Evolutionary conservation across 2,888 invertebrate genomes (phyloP).

Genomic region (Eledona agricola): DNA sequence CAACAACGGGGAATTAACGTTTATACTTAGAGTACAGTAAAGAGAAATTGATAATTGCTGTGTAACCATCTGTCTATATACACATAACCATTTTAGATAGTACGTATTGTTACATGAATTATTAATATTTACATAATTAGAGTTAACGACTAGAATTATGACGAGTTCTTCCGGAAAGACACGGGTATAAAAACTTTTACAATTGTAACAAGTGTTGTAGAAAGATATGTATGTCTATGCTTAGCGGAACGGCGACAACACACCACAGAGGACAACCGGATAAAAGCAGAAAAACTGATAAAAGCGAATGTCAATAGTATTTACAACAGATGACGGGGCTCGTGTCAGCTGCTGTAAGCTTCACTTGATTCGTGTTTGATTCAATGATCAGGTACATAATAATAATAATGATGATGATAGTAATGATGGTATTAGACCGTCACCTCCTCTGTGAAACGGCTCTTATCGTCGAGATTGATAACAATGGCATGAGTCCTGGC

Average conservation of each 20-base stretch:
- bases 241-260: conserved; percentile 25
- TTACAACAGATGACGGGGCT: conserved; percentile 34
- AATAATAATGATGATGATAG: conserved; percentile 47
- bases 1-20: conserved; percentile 24
- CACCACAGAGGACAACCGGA: conserved; percentile 25
- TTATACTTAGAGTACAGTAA: conserved; percentile 22
- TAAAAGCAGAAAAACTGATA: conserved; percentile 27
- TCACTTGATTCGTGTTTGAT: conserved; percentile 15
- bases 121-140: conserved; percentile 28
- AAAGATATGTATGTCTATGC: conserved; percentile 37
- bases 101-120: conserved; percentile 21
- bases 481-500: conserved; percentile 80
- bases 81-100: conserved; percentile 15
- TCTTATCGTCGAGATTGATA: conserved; percentile 82
- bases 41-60: conserved; percentile 16
- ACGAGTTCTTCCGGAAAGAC: conserved; percentile 28
- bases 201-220: conserved; percentile 24
- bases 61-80: conserved; percentile 26
- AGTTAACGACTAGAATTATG: conserved; percentile 21
- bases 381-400: conserved; percentile 46
- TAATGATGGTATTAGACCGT: conserved; percentile 68
- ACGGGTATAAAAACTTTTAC: conserved; percentile 34
- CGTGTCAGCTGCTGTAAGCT: conserved; percentile 26
- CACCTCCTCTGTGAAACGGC: conserved; percentile 82
- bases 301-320: conserved; percentile 14